Base-by-base conservation (phyloP, 2,797 vertebrate genomes). In the Takifugu ocellatus region DNA sequence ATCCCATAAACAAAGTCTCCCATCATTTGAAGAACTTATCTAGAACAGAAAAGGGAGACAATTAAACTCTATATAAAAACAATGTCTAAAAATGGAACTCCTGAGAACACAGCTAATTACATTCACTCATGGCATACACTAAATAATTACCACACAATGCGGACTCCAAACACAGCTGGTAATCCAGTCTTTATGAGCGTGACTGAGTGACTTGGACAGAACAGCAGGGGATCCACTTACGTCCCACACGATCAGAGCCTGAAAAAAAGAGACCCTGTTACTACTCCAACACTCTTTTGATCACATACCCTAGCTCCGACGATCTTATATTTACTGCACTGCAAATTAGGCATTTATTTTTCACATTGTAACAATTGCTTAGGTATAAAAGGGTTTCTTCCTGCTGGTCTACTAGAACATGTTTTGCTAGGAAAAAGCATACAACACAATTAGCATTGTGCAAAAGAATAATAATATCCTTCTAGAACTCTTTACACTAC, bases 161-260 rank as follows among this genome's bases (percentile, higher is more conserved):
- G 77, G 61, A 44, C 90, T 91, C 94, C 94, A 96, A 44, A 85
- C 79, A 57, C 93, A 94, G 72, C 85, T 86, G 1, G 91, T 93
- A 79, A 96, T 85, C 94, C 95, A 96, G 88, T 95, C 94, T 70
- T 85, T 87, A 77, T 96, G 95, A 68, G 90, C 88, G 69, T 89
- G 84, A 36, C 59, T 74, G 29, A 95, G 84, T 3, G 88, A 72
- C 43, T 84, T 87, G 55, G 80, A 79, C 56, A 82, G 63, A 70
- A 70, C 55, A 17, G 81, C 51, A 62, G 84, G 68, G 51, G 73
- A 39, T 3, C 56, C 43, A 26, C 21, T 73, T 27, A 94, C 71
- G 1, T 92, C 87, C 94, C 94, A 96, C 54, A 94, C 81, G 65
- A 93, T 74, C 64, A 96, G 87, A 54, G 79, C 87, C 94, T 95